These are phyloP conservation scores for Ursus arctos DNA, from an alignment of 2,113 vertebrate species.

Conservation along the genomic window DNA sequence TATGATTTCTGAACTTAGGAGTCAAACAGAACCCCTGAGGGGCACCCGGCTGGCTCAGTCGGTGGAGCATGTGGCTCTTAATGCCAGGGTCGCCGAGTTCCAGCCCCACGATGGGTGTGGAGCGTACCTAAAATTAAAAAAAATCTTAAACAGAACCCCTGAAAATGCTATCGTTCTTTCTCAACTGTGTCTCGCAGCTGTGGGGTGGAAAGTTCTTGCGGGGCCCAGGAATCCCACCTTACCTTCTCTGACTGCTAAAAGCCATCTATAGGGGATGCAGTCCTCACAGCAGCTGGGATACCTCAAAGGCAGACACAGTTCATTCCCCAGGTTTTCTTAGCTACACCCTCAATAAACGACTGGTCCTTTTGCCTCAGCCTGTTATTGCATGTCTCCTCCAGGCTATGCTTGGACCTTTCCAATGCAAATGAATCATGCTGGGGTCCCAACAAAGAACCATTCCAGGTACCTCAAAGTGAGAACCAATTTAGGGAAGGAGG, in stretches of 20 bases:
- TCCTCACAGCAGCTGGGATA: background rate
- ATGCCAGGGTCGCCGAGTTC: background rate
- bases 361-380: background rate
- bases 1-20: background rate
- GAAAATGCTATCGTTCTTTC: slow-evolving; percentile 16
- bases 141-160: background rate
- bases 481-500: slow-evolving; percentile 10
- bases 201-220: background rate
- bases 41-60: background rate
- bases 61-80: background rate
- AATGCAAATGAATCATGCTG: background rate
- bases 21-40: background rate
- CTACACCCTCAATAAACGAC: background rate
- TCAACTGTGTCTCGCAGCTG: background rate
- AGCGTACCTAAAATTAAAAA: background rate
- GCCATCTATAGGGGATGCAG: background rate
- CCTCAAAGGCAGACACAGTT: background rate
- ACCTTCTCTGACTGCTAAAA: slow-evolving; percentile 1
- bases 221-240: background rate
- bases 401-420: background rate
- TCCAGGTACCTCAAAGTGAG: background rate
- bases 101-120: background rate
- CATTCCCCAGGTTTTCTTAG: slow-evolving; percentile 12
- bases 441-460: background rate
- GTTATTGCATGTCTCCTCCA: background rate